phyloP scores from a whole-genome alignment of 2,888 invertebrate species.

The Nomada lathburiana region DNA sequence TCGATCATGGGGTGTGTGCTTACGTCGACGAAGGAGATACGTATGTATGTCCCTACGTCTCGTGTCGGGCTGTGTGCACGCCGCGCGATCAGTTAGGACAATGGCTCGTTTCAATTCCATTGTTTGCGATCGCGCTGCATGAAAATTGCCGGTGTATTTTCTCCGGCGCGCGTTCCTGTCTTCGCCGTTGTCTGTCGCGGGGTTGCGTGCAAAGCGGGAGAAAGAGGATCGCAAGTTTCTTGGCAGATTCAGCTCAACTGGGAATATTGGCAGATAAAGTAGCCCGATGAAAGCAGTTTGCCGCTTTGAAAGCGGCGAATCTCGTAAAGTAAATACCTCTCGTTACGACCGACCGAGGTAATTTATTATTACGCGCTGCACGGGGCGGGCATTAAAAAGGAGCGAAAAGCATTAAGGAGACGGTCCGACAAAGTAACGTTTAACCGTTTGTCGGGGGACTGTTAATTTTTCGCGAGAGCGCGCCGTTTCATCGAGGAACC shows the following conservation, averaged over 20 bases:
- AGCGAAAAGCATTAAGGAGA: constrained; percentile 48
- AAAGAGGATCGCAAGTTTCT: constrained; percentile 19
- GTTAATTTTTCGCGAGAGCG: constrained; percentile 37
- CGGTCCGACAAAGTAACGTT: constrained; percentile 56
- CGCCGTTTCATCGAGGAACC: constrained; percentile 36
- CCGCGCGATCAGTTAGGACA: constrained; percentile 29
- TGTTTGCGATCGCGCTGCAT: constrained; percentile 32
- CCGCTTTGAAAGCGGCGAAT: constrained; percentile 43
- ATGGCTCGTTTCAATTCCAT: constrained; percentile 44
- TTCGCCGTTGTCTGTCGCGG: not conserved
- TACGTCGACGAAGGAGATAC: constrained; percentile 46
- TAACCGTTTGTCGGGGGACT: constrained; percentile 44
- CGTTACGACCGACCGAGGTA: constrained; percentile 49
- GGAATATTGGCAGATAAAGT: constrained; percentile 59
- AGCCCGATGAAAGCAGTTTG: constrained; percentile 49
- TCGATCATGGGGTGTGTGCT: constrained; percentile 38
- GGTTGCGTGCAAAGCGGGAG: not conserved
- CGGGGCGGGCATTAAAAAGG: constrained; percentile 47
- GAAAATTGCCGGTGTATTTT: constrained; percentile 46
- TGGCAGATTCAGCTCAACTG: constrained; percentile 33
- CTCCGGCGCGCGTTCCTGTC: not conserved
- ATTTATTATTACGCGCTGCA: constrained; percentile 50
- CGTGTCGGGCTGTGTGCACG: not conserved
- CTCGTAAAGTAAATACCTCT: constrained; percentile 60
- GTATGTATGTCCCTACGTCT: constrained; percentile 29